A percentile compares a stretch with the other conserved stretches of the same genome.
These are phyloP conservation scores for Azorinus chamasolen DNA, from an alignment of 2,888 invertebrate species.

Conservation along the genomic window DNA sequence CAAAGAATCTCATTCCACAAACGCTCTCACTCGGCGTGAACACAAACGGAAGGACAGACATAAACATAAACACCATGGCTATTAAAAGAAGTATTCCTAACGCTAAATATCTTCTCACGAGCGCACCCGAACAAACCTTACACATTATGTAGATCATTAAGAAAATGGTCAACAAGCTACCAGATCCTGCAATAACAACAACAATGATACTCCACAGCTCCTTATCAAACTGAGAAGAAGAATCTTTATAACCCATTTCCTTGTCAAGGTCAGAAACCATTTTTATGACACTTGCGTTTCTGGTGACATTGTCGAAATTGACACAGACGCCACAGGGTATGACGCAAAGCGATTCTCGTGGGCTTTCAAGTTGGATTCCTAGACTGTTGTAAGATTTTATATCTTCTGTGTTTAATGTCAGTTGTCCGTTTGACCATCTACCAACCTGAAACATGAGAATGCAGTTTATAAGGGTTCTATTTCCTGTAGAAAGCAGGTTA, in stretches of 20 bases:
- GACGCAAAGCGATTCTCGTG: constrained; percentile 50
- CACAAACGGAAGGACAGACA: constrained; percentile 86
- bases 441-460: constrained; percentile 66
- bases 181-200: constrained; percentile 92
- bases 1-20: constrained; percentile 86
- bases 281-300: background rate
- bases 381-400: constrained; percentile 61
- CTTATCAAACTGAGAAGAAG: constrained; percentile 66
- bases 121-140: constrained; percentile 88
- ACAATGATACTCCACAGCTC: constrained; percentile 95
- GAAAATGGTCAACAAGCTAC: constrained; percentile 93
- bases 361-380: constrained; percentile 35
- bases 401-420: constrained; percentile 45
- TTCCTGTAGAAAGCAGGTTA: too few relatives aligned
- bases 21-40: constrained; percentile 84
- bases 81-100: constrained; percentile 87
- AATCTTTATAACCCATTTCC: constrained; percentile 60
- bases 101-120: constrained; percentile 74
- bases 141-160: constrained; percentile 95
- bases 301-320: constrained; percentile 29
- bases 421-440: constrained; percentile 52
- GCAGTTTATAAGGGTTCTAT: too few relatives aligned
- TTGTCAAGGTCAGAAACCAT: constrained; percentile 23
- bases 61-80: constrained; percentile 85
- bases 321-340: constrained; percentile 62